phyloP scores from a whole-genome alignment of 1,140 invertebrate genomes.

The Augochlora pura region DNA sequence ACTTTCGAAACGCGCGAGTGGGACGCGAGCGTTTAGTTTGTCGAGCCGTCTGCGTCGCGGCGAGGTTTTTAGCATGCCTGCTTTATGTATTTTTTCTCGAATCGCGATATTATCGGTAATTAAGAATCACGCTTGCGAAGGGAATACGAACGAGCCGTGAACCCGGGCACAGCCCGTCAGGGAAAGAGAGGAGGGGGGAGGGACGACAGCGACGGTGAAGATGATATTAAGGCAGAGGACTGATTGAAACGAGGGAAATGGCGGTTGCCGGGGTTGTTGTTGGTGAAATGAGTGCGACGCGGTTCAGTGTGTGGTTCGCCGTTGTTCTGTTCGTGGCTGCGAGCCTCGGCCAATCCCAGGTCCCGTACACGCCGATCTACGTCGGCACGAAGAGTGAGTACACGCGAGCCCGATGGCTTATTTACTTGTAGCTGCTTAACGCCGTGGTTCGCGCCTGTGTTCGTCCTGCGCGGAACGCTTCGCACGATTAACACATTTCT shows the following conservation, averaged over 20 bases:
- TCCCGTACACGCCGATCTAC: slow-evolving; percentile 78
- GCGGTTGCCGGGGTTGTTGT: slow-evolving; percentile 61
- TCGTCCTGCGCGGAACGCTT: too few species aligned
- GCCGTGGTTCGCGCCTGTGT: too few species aligned
- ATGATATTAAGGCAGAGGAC: slow-evolving; percentile 73
- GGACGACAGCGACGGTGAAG: slow-evolving; percentile 50
- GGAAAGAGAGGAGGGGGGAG: too few species aligned
- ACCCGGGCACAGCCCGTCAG: too few species aligned
- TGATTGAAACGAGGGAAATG: slow-evolving; percentile 71
- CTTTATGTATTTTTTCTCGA: too few species aligned
- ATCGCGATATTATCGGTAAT: not conserved
- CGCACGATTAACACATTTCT: too few species aligned
- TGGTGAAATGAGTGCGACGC: slow-evolving; percentile 66
- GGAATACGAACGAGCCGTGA: too few species aligned
- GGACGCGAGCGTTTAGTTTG: not conserved
- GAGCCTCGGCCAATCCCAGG: slow-evolving; percentile 71
- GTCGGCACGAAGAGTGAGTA: slow-evolving; percentile 75
- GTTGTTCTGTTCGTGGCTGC: slow-evolving; percentile 65
- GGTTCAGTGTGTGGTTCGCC: slow-evolving; percentile 69
- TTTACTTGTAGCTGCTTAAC: not conserved
- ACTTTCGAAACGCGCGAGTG: not conserved
- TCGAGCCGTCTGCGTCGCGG: not conserved
- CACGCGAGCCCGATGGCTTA: not conserved
- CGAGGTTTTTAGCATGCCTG: not conserved
- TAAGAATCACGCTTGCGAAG: too few species aligned